Conservation (phyloP, 2,888 invertebrate genomes). For the Oxycera nigricornis region DNA sequence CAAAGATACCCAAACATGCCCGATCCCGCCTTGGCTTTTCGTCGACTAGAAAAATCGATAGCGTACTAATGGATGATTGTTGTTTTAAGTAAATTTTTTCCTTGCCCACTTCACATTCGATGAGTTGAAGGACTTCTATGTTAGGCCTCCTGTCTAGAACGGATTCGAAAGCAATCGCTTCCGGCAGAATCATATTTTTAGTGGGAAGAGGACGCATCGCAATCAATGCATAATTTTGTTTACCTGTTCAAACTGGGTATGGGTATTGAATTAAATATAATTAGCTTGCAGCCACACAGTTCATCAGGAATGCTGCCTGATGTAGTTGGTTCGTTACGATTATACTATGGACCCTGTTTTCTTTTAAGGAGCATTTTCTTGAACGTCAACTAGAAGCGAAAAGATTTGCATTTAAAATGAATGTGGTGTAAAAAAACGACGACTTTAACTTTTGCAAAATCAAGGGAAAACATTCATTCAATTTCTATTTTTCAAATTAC, state of each 20-base stretch:
- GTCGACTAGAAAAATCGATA: background rate
- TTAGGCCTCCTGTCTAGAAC: background rate
- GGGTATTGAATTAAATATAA: background rate
- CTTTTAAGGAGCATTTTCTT: no score
- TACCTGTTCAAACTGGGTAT: background rate
- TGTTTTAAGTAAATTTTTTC: constrained; percentile 8
- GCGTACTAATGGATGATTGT: constrained; percentile 13
- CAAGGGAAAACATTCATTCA: background rate
- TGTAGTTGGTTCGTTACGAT: no score
- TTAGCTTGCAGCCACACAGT: no score
- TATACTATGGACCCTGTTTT: no score
- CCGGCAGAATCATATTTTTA: background rate
- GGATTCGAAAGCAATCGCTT: background rate
- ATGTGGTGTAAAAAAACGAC: background rate
- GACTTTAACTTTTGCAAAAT: background rate
- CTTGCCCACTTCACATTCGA: background rate
- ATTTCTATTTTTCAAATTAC: background rate
- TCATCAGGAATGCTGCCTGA: no score
- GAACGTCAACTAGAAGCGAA: no score
- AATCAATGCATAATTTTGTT: background rate
- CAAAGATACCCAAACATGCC: background rate
- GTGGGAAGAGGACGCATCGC: background rate
- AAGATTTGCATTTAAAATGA: no score
- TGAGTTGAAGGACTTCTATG: background rate
- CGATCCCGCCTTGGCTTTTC: background rate